phyloP scores from a whole-genome alignment of 1,140 invertebrate species.

The Drosophila yakuba region DNA sequence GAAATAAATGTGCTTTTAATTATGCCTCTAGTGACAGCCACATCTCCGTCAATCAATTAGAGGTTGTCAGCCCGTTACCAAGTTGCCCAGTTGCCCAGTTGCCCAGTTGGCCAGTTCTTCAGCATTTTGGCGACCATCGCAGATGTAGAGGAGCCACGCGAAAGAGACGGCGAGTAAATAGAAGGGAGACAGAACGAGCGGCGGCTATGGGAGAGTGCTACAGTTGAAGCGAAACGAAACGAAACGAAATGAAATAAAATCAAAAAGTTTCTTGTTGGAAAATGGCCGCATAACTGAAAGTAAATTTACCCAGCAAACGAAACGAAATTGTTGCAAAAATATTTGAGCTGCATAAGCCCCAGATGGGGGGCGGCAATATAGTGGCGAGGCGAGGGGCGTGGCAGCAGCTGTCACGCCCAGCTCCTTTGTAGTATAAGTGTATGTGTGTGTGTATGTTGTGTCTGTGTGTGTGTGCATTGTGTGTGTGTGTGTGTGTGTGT shows the following conservation, averaged over 20 bases:
- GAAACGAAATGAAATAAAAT: conserved; percentile 20
- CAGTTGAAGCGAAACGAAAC: conserved; percentile 22
- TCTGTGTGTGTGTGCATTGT: conserved; percentile 4
- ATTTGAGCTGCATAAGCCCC: conserved; percentile 72
- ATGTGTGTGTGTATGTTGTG: conserved; percentile 1
- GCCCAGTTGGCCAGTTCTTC: neutral
- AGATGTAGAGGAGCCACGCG: neutral
- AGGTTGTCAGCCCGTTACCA: conserved; percentile 20
- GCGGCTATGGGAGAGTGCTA: neutral
- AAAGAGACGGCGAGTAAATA: neutral
- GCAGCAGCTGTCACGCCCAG: conserved; percentile 26
- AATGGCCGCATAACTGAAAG: conserved; percentile 76
- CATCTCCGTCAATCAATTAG: conserved; percentile 69
- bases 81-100: neutral
- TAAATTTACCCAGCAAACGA: conserved; percentile 76
- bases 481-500: conserved; percentile 21
- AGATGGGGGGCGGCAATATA: conserved; percentile 2
- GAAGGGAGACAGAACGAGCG: neutral
- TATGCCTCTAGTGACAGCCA: conserved; percentile 62
- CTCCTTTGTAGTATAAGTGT: neutral
- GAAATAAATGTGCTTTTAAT: conserved; percentile 79
- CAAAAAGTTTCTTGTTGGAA: conserved; percentile 55
- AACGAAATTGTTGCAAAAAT: conserved; percentile 78
- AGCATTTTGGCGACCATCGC: neutral
- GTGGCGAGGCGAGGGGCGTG: neutral